Evolutionary conservation across 2,797 vertebrate species (phyloP), one percentile per base, ranked within the genome.

Genomic region (Coregonus ussuriensis): DNA sequence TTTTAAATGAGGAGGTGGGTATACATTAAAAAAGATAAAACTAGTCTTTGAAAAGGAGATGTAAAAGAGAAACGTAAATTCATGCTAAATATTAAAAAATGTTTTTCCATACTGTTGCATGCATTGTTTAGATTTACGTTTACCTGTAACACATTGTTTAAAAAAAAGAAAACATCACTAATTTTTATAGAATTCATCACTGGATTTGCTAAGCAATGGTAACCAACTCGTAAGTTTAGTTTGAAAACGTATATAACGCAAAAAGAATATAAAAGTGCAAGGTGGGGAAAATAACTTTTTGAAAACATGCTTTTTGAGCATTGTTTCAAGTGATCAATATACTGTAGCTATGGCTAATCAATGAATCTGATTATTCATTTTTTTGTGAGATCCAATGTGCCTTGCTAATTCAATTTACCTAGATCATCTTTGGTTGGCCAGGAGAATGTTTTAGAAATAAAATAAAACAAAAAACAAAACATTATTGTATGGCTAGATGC

Each of bases 241-340:
- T 81, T 87, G 63, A 71, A 89, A 92, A 90, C 86, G 88, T 2
- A 47, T 47, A 47, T 47, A 47, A 9, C 9, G 91, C 93, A 91
- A 93, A 92, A 91, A 89, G 83, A 71, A 83, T 14, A 78, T 77
- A 72, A 51, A 66, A 67, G 79, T 74, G 41, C 80, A 85, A 90
- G 82, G 75, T 21, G 59, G 78, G 21, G 68, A 16, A 11, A 74
- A 41, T 56, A 29, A 72, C 33, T 56, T 69, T 74, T 82, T 81
- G 47, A 89, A 92, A 93, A 91, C 93, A 91, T 93, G 93, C 92
- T 93, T 92, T 76, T 71, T 84, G 89, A 93, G 93, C 89, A 90
- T 88, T 87, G 85, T 92, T 92, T 93, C 85, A 25, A 71, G 74
- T 86, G 83, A 87, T 77, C 51, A 84, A 85, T 71, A 18, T 21